A percentile compares a stretch with the other conserved stretches of the same genome.
Conservation (phyloP, 1,140 invertebrate species). For the Anoplophora glabripennis region DNA sequence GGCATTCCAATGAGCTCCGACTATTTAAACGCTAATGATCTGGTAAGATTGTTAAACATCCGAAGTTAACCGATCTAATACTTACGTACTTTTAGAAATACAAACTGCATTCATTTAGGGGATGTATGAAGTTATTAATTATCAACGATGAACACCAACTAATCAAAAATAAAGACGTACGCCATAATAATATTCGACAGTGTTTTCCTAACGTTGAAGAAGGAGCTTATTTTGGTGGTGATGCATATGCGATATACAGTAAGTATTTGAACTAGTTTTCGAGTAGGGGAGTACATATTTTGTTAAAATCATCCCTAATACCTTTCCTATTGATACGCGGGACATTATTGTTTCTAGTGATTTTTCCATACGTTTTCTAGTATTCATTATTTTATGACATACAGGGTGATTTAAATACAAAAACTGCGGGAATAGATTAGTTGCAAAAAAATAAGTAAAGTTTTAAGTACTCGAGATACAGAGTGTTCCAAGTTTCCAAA, state of each 20-base stretch:
- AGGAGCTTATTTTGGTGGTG: constrained; percentile 82
- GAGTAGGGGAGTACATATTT: too few relatives aligned
- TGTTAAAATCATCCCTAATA: too few relatives aligned
- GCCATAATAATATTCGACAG: constrained; percentile 72
- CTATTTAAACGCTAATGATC: constrained; percentile 30
- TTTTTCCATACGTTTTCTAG: too few relatives aligned
- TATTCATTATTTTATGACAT: too few relatives aligned
- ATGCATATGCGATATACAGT: constrained; percentile 82
- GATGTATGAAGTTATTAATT: constrained; percentile 74
- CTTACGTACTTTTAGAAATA: constrained; percentile 40
- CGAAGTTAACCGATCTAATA: background rate
- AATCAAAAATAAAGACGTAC: constrained; percentile 52
- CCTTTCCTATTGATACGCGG: too few relatives aligned
- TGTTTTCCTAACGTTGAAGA: constrained; percentile 84
- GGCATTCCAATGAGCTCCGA: constrained; percentile 61
- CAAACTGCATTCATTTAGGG: constrained; percentile 74
- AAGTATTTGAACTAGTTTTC: constrained; percentile 45
- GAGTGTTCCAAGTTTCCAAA: too few relatives aligned
- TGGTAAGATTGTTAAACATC: constrained; percentile 28
- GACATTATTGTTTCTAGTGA: too few relatives aligned
- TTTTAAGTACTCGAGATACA: too few relatives aligned
- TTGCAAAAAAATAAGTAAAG: too few relatives aligned
- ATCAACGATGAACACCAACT: constrained; percentile 74
- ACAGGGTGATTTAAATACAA: too few relatives aligned
- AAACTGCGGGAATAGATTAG: too few relatives aligned